These are phyloP conservation scores for Bos indicus DNA, from an alignment of 2,113 vertebrate genomes.

Conservation along the genomic window DNA sequence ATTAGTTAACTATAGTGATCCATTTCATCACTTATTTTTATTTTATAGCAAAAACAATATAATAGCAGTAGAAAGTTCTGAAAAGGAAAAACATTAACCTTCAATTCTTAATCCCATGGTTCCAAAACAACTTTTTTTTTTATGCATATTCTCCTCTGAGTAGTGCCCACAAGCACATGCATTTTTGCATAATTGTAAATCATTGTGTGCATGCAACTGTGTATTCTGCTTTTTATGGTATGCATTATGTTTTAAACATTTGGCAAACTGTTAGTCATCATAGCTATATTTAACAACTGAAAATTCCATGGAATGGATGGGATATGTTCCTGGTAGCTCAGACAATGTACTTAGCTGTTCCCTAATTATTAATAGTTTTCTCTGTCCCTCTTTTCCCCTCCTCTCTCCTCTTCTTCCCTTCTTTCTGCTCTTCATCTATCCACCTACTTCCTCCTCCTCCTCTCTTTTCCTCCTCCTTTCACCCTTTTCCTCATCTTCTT, in stretches of 20 bases:
- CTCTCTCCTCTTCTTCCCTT: neutral
- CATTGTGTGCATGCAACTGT: neutral
- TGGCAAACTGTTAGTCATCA: neutral
- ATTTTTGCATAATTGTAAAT: neutral
- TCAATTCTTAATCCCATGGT: neutral
- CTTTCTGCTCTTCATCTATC: neutral
- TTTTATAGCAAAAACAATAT: neutral
- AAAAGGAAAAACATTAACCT: neutral
- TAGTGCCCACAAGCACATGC: neutral
- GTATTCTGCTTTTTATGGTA: neutral
- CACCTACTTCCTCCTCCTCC: neutral
- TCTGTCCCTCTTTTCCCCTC: too few relatives aligned
- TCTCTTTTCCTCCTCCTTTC: neutral
- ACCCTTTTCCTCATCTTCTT: neutral
- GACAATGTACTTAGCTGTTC: neutral
- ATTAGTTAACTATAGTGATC: neutral
- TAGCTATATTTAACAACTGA: neutral
- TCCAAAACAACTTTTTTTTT: neutral
- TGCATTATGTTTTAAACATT: neutral
- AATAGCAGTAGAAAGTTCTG: neutral
- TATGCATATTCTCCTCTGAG: neutral
- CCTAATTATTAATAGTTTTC: neutral
- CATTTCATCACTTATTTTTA: neutral
- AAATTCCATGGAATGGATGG: neutral
- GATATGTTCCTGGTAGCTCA: neutral